Percentiles rank a stretch among this genome's conserved stretches.
phyloP scores from a whole-genome alignment of 2,797 vertebrate genomes.

The Pantherophis alleghaniensis region DNA sequence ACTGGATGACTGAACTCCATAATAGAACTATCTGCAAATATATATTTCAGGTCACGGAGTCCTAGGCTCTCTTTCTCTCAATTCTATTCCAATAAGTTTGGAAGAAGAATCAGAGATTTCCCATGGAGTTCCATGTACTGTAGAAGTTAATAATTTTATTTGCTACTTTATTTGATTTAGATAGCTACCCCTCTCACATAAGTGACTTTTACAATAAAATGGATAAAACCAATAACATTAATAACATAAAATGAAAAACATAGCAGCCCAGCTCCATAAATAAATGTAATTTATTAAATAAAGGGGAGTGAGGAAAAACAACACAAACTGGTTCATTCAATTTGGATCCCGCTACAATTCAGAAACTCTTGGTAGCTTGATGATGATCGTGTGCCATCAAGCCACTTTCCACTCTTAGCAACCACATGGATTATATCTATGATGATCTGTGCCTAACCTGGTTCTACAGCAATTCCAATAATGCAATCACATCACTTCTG shows the following conservation, averaged over 20 bases:
- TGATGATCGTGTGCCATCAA: background rate
- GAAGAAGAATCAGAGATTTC: background rate
- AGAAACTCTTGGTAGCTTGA: background rate
- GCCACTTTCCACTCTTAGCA: background rate
- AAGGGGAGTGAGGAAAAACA: background rate
- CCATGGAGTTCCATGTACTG: background rate
- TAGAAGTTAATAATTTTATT: background rate
- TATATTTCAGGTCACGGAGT: background rate
- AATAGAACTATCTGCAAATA: background rate
- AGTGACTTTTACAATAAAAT: background rate
- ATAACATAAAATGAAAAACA: background rate
- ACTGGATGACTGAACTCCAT: background rate
- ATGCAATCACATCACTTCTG: background rate
- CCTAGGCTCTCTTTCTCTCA: background rate
- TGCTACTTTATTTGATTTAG: background rate
- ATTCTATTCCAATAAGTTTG: background rate
- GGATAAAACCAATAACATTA: background rate
- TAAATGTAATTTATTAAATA: background rate
- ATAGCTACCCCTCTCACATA: background rate
- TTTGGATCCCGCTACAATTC: background rate
- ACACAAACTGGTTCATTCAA: background rate
- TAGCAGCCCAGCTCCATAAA: background rate
- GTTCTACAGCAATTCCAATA: background rate
- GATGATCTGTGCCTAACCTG: background rate
- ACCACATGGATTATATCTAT: background rate